These are phyloP conservation scores for Scophthalmus maximus DNA, from an alignment of 2,113 vertebrate species.

Conservation along the genomic window DNA sequence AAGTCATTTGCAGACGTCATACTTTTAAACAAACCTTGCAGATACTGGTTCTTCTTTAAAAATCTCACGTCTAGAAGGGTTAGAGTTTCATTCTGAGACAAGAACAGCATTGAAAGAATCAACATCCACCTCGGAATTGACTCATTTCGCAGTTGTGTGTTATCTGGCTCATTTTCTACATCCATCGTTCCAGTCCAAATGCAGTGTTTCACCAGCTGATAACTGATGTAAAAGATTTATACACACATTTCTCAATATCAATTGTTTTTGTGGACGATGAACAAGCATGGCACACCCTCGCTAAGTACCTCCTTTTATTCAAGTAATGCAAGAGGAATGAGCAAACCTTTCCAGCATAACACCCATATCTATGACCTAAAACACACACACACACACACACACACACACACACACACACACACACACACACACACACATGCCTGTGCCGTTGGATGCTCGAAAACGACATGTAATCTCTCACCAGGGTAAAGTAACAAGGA, in stretches of 20 bases:
- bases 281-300: conserved; percentile 77
- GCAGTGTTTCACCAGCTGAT: conserved; percentile 67
- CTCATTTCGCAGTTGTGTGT: conserved; percentile 5
- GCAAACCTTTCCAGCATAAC: conserved; percentile 75
- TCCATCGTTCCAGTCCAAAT: conserved; percentile 51
- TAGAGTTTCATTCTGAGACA: conserved; percentile 43
- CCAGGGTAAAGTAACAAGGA: conserved; percentile 60
- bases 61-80: conserved; percentile 35
- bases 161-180: conserved; percentile 46
- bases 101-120: conserved; percentile 29
- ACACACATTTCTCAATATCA: conserved; percentile 69
- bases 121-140: conserved; percentile 24
- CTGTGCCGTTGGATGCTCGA: conserved; percentile 53
- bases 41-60: conserved; percentile 38
- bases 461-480: conserved; percentile 70
- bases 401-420: conserved; percentile 60
- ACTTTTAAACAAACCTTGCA: conserved; percentile 59
- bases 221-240: conserved; percentile 54
- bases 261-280: conserved; percentile 71
- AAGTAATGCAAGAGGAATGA: conserved; percentile 80
- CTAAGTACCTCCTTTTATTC: conserved; percentile 69
- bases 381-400: conserved; percentile 48
- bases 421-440: conserved; percentile 62
- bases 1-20: conserved; percentile 57
- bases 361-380: conserved; percentile 77